Evolutionary conservation across 2,797 vertebrate genomes (phyloP), one percentile per base, ranked within the genome.

Genomic region (Cossypha polioptera): DNA sequence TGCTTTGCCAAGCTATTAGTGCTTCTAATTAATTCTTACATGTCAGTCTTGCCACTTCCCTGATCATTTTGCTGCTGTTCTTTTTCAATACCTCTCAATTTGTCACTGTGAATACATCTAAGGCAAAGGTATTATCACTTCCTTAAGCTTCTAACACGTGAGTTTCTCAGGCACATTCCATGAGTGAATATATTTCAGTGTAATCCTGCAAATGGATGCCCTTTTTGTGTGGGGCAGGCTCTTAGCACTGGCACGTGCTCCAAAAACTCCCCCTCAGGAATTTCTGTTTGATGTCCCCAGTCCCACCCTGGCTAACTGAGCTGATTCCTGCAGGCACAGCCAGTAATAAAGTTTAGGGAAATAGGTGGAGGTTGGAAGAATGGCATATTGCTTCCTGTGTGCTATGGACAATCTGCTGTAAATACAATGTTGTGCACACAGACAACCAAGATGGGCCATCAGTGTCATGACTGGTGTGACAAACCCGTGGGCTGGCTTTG

Each of bases 1-100:
- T 77, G 65, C 75, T 94, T 94, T 88, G 85, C 92, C 65, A 94
- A 91, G 57, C 75, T 93, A 88, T 95, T 92, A 93, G 47, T 26
- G 73, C 50, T 54, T 65, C 66, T 83, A 86, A 88, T 95, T 83
- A 92, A 91, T 86, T 92, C 53, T 86, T 72, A 54, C 73, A 16
- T 78, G 63, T 74, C 63, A 92, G 57, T 90, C 85, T 86, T 4
- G 0, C 59, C 19, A 65, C 65, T 86, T 93, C 73, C 55, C 53
- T 74, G 78, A 82, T 89, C 5, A 24, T 85, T 87, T 92, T 67
- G 72, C 72, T 74, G 59, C 80, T 86, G 40, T 80, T 95, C 63
- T 89, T 93, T 86, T 59, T 68, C 50, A 88, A 71, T 77, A 71
- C 14, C 31, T 87, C 72, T 82, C 73, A 54, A 14, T 87, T 86